These are phyloP conservation scores for Eilema depressum DNA, from an alignment of 2,888 invertebrate genomes.

Conservation along the genomic window DNA sequence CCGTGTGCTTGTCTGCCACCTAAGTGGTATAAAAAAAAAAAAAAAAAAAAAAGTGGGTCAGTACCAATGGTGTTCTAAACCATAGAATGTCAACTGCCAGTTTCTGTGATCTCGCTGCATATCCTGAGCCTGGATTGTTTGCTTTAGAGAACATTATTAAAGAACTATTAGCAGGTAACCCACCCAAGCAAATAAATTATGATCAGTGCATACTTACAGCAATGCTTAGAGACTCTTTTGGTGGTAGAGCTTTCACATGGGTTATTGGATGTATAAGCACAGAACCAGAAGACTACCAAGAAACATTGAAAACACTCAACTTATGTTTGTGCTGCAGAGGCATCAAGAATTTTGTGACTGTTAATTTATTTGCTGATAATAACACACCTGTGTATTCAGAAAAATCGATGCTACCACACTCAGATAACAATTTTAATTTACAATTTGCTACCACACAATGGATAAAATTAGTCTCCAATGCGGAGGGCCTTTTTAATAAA, in stretches of 20 bases:
- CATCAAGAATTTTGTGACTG: constrained; percentile 90
- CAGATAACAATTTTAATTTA: constrained; percentile 88
- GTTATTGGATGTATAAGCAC: constrained; percentile 92
- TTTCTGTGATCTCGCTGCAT: constrained; percentile 89
- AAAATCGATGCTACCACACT: constrained; percentile 66
- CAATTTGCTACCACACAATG: constrained; percentile 95
- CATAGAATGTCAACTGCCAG: constrained; percentile 91
- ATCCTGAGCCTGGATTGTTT: constrained; percentile 89
- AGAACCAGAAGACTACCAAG: constrained; percentile 89
- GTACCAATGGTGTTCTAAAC: constrained; percentile 89
- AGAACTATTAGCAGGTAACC: constrained; percentile 84
- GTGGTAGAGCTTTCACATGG: constrained; percentile 91
- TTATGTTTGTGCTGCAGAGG: constrained; percentile 89
- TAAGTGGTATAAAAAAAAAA: too few species aligned
- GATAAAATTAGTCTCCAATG: constrained; percentile 93
- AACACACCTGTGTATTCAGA: constrained; percentile 86
- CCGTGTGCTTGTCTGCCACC: too few species aligned
- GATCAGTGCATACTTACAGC: constrained; percentile 90
- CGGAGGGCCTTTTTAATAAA: constrained; percentile 93
- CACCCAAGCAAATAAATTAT: constrained; percentile 85
- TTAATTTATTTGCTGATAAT: constrained; percentile 90
- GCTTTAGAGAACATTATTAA: constrained; percentile 90
- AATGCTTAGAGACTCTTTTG: constrained; percentile 91
- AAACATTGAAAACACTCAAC: constrained; percentile 90
- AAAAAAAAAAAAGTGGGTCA: constrained; percentile 91